Evolutionary conservation across 2,797 vertebrate genomes (phyloP), one percentile per base, ranked within the genome.

Genomic region (Manis pentadactyla): DNA sequence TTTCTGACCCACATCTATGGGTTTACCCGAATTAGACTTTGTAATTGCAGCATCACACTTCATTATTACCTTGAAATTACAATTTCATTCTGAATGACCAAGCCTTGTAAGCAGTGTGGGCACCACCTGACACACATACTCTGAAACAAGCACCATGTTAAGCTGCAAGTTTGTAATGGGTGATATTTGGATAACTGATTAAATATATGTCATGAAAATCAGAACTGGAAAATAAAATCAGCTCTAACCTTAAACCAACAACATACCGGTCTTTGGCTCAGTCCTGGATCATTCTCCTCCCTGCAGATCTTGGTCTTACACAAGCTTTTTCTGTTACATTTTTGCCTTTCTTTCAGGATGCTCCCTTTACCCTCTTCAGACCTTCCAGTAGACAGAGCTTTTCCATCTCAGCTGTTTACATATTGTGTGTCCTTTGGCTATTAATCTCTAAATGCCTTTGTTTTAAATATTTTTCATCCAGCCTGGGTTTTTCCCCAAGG

Each of bases 141-240:
- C 82, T 91, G 66, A 95, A 90, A 93, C 53, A 87, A 51, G 75
- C 73, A 66, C 73, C 13, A 4, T 83, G 57, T 96, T 96, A 93
- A 98, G 61, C 75, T 77, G 42, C 29, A 95, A 59, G 94, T 97
- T 97, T 96, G 34, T 92, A 93, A 49, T 87, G 31, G 79, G 82
- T 91, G 77, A 23, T 91, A 2, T 90, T 98, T 97, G 95, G 94
- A 90, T 85, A 92, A 90, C 21, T 94, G 63, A 96, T 97, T 97
- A 96, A 98, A 96, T 78, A 91, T 13, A 27, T 95, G 93, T 96
- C 83, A 96, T 85, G 93, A 91, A 95, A 96, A 93, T 96, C 77
- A 91, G 82, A 95, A 82, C 85, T 73, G 83, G 61, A 1, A 1
- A 51, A 93, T 9, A 83, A 93, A 90, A 79, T 87, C 86, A 0